Conservation (phyloP, 2,888 invertebrate species). For the Apamea epomidion region DNA sequence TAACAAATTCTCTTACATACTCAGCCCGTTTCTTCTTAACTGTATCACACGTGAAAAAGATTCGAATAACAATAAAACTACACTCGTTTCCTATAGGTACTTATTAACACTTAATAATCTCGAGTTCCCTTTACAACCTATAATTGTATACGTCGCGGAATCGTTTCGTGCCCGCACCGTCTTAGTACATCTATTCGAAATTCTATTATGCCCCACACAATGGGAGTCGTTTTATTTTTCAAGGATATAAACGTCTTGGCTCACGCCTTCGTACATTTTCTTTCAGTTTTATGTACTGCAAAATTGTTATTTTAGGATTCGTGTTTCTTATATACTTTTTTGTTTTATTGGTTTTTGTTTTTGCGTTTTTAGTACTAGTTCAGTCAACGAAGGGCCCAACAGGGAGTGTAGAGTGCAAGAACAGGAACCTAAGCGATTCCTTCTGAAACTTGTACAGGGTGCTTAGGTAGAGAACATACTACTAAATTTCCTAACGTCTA, state of each 20-base stretch:
- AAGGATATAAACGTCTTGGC: slow-evolving; percentile 55
- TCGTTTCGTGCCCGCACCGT: slow-evolving; percentile 40
- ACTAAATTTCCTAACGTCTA: background rate
- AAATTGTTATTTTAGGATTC: slow-evolving; percentile 60
- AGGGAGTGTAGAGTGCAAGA: too few relatives aligned
- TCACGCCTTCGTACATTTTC: slow-evolving; percentile 42
- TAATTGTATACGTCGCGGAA: slow-evolving; percentile 58
- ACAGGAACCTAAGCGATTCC: too few relatives aligned
- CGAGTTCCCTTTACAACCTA: slow-evolving; percentile 34
- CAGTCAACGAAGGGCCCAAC: too few relatives aligned
- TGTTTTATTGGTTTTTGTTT: background rate
- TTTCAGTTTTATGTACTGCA: slow-evolving; percentile 52
- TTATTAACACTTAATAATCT: slow-evolving; percentile 26
- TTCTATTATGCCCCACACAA: slow-evolving; percentile 65
- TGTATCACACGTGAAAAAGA: slow-evolving; percentile 3
- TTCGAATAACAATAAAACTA: slow-evolving; percentile 30
- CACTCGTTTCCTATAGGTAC: background rate
- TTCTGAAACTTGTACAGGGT: background rate
- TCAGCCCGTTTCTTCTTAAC: background rate
- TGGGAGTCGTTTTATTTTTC: slow-evolving; percentile 61
- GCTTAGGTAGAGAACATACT: too few relatives aligned
- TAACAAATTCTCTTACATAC: background rate
- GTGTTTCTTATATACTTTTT: slow-evolving; percentile 17
- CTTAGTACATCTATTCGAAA: slow-evolving; percentile 47
- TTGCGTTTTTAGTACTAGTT: background rate